phyloP scores from a whole-genome alignment of 1,140 invertebrate genomes.

The Pogonognathellus flavescens region DNA sequence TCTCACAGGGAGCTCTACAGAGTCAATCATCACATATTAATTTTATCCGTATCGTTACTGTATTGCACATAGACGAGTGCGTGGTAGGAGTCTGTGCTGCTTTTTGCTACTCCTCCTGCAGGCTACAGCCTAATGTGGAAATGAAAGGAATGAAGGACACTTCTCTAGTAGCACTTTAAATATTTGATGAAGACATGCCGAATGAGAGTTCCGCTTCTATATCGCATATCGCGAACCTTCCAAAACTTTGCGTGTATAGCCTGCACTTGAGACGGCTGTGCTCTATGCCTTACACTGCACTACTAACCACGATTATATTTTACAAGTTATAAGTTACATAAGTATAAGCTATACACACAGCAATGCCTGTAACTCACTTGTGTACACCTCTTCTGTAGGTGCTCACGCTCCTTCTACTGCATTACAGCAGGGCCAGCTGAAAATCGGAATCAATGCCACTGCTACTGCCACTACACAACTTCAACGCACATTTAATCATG shows the following conservation, averaged over 20 bases:
- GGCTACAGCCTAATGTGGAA: neutral
- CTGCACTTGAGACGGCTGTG: neutral
- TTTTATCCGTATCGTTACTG: too few species aligned
- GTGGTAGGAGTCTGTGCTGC: too few species aligned
- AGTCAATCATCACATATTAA: too few species aligned
- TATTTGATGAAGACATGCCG: conserved; percentile 48
- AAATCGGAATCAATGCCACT: conserved; percentile 39
- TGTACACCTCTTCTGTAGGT: neutral
- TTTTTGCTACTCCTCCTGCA: too few species aligned
- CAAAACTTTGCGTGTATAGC: neutral
- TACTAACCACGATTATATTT: too few species aligned
- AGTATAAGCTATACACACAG: too few species aligned
- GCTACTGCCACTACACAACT: neutral
- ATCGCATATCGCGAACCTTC: neutral
- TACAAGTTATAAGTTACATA: too few species aligned
- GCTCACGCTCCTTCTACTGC: neutral
- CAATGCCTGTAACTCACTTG: too few species aligned
- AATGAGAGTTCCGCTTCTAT: conserved; percentile 32
- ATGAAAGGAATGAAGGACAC: conserved; percentile 38
- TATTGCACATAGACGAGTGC: too few species aligned
- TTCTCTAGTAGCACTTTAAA: conserved; percentile 7
- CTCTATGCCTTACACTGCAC: neutral
- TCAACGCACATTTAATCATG: too few species aligned
- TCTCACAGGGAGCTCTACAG: too few species aligned
- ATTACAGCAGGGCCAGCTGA: neutral